Conservation (phyloP, 2,888 invertebrate genomes). For the Trimorus sp. region DNA sequence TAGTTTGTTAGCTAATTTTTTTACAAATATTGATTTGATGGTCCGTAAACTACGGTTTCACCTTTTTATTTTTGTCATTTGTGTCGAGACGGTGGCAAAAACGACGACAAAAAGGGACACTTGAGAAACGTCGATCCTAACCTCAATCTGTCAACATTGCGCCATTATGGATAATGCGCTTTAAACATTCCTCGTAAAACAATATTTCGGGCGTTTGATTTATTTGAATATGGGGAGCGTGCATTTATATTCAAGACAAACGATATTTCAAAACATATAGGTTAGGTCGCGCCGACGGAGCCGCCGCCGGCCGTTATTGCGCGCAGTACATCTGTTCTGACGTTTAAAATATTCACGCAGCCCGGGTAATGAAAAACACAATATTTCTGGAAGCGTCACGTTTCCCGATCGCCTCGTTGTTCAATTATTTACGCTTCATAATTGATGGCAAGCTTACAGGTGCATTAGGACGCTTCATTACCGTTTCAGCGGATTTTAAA, state of each 20-base stretch:
- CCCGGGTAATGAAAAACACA: conserved; percentile 10
- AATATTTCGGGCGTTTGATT: conserved; percentile 36
- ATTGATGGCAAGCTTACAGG: not conserved
- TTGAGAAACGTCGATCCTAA: not conserved
- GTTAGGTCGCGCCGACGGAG: conserved; percentile 35
- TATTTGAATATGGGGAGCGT: conserved; percentile 28
- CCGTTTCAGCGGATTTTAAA: too few relatives aligned
- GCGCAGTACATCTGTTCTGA: conserved; percentile 26
- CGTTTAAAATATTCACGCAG: conserved; percentile 32
- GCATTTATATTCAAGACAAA: conserved; percentile 37
- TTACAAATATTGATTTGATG: too few relatives aligned
- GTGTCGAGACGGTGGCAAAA: not conserved
- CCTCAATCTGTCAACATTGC: conserved; percentile 32
- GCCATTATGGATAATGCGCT: conserved; percentile 30
- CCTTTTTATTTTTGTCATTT: not conserved
- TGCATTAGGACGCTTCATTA: too few relatives aligned
- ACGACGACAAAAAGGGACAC: not conserved
- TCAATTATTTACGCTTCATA: not conserved
- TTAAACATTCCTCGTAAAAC: conserved; percentile 36
- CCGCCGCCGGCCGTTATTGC: conserved; percentile 16
- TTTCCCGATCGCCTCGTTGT: too few relatives aligned
- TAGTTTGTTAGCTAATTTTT: too few relatives aligned
- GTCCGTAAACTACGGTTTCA: too few relatives aligned
- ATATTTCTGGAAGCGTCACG: conserved; percentile 9
- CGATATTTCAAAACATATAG: conserved; percentile 38